A percentile compares a stretch with the other conserved stretches of the same genome.
Evolutionary conservation across 2,797 vertebrate species (phyloP).

Genomic region (Salmo trutta): DNA sequence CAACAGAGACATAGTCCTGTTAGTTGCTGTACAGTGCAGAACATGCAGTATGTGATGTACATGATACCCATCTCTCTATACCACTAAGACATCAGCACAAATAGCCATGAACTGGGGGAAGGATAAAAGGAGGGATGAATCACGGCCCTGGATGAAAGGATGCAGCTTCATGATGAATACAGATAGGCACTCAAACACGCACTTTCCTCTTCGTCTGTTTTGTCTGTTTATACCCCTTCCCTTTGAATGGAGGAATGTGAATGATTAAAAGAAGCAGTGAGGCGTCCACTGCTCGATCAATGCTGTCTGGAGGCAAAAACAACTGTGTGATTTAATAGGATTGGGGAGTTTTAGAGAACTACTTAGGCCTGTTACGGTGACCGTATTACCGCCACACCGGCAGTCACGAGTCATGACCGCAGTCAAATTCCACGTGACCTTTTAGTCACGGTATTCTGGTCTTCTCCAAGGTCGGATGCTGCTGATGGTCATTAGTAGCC

Average conservation of each 20-base stretch:
- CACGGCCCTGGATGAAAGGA: slow-evolving; percentile 7
- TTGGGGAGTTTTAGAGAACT: slow-evolving; percentile 14
- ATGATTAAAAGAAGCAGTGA: slow-evolving; percentile 36
- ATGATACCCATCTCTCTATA: not conserved
- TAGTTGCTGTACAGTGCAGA: not conserved
- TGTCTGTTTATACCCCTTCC: slow-evolving; percentile 10
- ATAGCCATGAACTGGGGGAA: not conserved
- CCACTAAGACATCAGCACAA: slow-evolving; percentile 19
- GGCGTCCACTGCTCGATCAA: slow-evolving; percentile 36
- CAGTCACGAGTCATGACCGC: too few relatives aligned
- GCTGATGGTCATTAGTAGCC: too few relatives aligned
- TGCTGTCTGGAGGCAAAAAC: slow-evolving; percentile 35
- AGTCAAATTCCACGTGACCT: too few relatives aligned
- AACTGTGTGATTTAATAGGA: slow-evolving; percentile 28
- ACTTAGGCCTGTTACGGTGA: too few relatives aligned
- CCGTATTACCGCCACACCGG: too few relatives aligned
- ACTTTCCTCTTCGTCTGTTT: not conserved
- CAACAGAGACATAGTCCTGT: not conserved
- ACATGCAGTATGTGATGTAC: not conserved
- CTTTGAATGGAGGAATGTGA: slow-evolving; percentile 28
- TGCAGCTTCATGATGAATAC: slow-evolving; percentile 7
- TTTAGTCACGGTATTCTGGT: too few relatives aligned
- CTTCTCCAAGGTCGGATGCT: too few relatives aligned
- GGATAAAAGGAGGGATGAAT: not conserved
- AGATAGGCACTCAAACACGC: slow-evolving; percentile 5